These are phyloP conservation scores for Acrocera orbiculus DNA, from an alignment of 2,888 invertebrate species.

Conservation along the genomic window DNA sequence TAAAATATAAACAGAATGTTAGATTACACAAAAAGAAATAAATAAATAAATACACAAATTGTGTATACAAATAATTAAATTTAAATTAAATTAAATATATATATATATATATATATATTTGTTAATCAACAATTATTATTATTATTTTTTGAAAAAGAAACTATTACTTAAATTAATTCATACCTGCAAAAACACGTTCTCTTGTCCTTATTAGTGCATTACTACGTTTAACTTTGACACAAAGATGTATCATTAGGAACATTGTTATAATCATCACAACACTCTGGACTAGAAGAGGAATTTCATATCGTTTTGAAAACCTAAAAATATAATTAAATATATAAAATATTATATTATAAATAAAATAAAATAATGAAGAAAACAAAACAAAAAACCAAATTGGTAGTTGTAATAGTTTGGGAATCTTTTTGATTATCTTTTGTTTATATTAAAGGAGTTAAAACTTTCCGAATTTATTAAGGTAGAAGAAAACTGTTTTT, in stretches of 20 bases:
- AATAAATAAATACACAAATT: not conserved
- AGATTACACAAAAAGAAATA: not conserved
- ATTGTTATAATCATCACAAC: conserved; percentile 94
- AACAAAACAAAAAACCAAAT: not conserved
- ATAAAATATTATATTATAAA: too few relatives aligned
- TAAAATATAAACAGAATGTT: not conserved
- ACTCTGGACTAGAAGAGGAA: conserved; percentile 88
- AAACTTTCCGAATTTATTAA: too few relatives aligned
- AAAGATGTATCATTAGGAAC: conserved; percentile 87
- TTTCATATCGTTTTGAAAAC: conserved; percentile 96
- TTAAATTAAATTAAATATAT: not conserved
- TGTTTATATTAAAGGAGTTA: too few relatives aligned
- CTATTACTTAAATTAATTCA: too few relatives aligned
- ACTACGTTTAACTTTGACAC: conserved; percentile 69
- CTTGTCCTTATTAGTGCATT: conserved; percentile 57
- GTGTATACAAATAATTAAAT: not conserved
- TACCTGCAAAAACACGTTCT: conserved; percentile 74
- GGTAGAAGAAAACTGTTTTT: too few relatives aligned
- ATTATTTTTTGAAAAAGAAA: too few relatives aligned
- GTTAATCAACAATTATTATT: too few relatives aligned
- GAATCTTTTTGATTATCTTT: not conserved
- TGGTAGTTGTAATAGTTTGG: not conserved
- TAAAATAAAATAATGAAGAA: not conserved
- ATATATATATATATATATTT: too few relatives aligned
- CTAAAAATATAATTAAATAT: conserved; percentile 35